Evolutionary conservation across 2,797 vertebrate species (phyloP), one percentile per base, ranked within the genome.

Genomic region (Menidia menidia): DNA sequence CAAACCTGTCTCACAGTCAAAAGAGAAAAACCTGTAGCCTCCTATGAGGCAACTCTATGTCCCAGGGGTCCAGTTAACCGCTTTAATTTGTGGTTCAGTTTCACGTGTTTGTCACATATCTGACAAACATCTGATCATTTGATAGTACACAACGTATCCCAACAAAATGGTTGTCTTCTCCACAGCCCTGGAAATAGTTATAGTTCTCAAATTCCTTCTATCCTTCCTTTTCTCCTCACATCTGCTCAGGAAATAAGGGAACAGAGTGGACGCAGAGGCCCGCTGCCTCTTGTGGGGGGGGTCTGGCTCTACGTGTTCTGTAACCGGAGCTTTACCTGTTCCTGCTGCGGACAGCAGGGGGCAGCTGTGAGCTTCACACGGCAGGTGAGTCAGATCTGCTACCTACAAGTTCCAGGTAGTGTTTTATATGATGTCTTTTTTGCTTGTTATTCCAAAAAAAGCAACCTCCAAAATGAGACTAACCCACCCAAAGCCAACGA

Each of bases 301-400:
- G 25, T 25, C 25, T 25, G 25, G 25, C 25, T 25, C 25, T 2
- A 2, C 25, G 25, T 25, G 25, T 25, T 25, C 25, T 25, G 25
- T 25, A 25, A 25, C 25, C 25, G 25, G 25, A 25, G 25, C 8
- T 69, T 60, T 42, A 87, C 78, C 86, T 87, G 86, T 87, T 88
- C 78, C 72, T 57, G 2, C 32, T 64, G 11, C 61, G 51, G 86
- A 87, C 94, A 93, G 91, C 88, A 94, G 93, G 78, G 89, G 93
- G 92, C 93, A 92, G 86, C 85, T 86, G 81, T 83, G 88, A 91
- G 91, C 92, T 86, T 91, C 50, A 80, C 14, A 64, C 39, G 6
- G 67, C 86, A 88, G 85, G 87, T 89, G 59, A 85, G 1, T 18
- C 72, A 81, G 77, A 73, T 78, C 59, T 11, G 15, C 0, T 25